Base-by-base conservation (phyloP, 2,113 vertebrate genomes). In the Crotophaga sulcirostris region DNA sequence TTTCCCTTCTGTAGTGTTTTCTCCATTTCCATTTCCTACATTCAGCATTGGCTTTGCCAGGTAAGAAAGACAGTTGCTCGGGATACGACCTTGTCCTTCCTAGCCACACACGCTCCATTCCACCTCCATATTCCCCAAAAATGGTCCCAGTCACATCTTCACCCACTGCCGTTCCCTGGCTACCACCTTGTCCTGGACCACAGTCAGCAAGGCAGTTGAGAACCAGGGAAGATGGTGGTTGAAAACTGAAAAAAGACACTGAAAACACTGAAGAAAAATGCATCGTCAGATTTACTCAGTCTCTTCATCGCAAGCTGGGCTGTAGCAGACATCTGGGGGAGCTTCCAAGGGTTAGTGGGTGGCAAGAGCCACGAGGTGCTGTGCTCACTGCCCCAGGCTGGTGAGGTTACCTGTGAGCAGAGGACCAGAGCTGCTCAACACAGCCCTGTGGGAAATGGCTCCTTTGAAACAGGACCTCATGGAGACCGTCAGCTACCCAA, bases 401-500 rank as follows among this genome's bases (percentile, higher is more conserved):
- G 40, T 36, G 29, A 76, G 3, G 15, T 13, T 82, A 20, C 49
- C 66, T 4, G 0, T 0, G 3, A n/a, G n/a, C 58, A 54, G 38
- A 26, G 58, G 38, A 42, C 11, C 2, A 1, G 26, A 23, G 19
- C 4, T 1, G n/a, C 10, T 34, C 33, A 31, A 16, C 2, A 0
- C 10, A 44, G 28, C 47, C 26, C 54, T 45, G n/a, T 0, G 2
- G 69, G 59, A 67, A 47, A 29, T 4, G 8, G 7, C 26, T 77
- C 29, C n/a, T n/a, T 16, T 44, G 38, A 49, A 77, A 54, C 18
- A 16, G 11, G 84, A 78, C 44, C 15, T 51, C 4, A 0, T 13
- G 17, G 67, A 55, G 64, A 55, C 33, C 16, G 3, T 31, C 24
- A 1, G 12, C 58, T 68, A 12, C 28, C 45, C 0, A 0, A 72